These are phyloP conservation scores for Homarus gammarus DNA, from an alignment of 2,888 invertebrate genomes.

Conservation along the genomic window DNA sequence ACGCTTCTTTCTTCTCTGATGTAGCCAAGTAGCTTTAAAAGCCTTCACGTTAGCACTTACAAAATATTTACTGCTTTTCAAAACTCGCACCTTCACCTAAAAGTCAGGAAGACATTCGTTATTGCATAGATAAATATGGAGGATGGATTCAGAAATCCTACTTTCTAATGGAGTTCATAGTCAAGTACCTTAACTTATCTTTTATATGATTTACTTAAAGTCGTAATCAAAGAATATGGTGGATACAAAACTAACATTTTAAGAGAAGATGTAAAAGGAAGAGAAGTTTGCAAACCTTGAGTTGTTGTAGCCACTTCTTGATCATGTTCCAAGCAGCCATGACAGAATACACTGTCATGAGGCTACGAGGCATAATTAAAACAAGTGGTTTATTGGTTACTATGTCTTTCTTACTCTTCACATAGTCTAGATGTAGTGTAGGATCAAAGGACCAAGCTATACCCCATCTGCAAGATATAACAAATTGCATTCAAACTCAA, in stretches of 20 bases:
- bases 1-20: slow-evolving; percentile 53
- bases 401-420: slow-evolving; percentile 73
- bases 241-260: neutral
- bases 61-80: slow-evolving; percentile 72
- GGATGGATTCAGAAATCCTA: no score
- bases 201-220: neutral
- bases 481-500: neutral
- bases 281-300: slow-evolving; percentile 51
- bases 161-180: no score
- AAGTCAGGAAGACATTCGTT: neutral
- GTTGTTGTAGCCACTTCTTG: slow-evolving; percentile 73
- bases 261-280: neutral
- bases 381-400: slow-evolving; percentile 64
- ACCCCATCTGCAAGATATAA: slow-evolving; percentile 85
- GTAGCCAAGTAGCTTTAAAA: slow-evolving; percentile 72
- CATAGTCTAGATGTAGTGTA: slow-evolving; percentile 47
- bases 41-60: slow-evolving; percentile 68
- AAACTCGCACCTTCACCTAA: slow-evolving; percentile 69
- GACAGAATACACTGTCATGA: slow-evolving; percentile 74
- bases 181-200: no score
- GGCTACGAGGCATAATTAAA: slow-evolving; percentile 59
- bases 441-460: slow-evolving; percentile 90
- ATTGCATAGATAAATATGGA: neutral
- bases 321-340: slow-evolving; percentile 77
- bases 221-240: neutral